phyloP scores from a whole-genome alignment of 2,113 vertebrate species.

The Irena cyanogastra region DNA sequence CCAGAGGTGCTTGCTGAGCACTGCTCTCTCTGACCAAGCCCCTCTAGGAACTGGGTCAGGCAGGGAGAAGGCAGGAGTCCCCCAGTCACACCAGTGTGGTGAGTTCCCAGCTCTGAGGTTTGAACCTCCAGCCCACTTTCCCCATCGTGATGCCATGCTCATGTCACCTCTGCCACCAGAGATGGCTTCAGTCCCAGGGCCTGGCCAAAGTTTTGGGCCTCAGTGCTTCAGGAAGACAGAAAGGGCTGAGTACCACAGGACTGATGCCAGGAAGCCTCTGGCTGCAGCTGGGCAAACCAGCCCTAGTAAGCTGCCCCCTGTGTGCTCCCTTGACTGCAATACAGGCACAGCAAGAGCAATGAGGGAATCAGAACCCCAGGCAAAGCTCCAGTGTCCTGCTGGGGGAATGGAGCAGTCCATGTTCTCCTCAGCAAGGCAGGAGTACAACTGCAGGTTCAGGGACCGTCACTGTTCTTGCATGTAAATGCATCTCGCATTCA shows the following conservation, averaged over 20 bases:
- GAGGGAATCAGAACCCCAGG: neutral
- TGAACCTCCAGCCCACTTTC: neutral
- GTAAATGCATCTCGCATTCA: neutral
- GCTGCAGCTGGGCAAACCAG: neutral
- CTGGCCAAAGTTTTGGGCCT: neutral
- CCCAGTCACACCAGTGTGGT: neutral
- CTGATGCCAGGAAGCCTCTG: neutral
- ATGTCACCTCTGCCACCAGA: neutral
- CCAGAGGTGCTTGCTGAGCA: neutral
- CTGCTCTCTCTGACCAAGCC: neutral
- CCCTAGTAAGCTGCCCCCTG: neutral
- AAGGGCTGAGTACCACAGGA: neutral
- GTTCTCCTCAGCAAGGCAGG: neutral
- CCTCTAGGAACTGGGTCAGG: neutral
- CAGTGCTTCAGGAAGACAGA: neutral
- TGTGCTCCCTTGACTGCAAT: neutral
- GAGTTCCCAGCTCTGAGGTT: neutral
- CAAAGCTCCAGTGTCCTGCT: neutral
- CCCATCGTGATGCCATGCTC: fast-evolving
- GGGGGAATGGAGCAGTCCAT: neutral
- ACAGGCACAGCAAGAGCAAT: neutral
- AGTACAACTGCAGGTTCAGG: neutral
- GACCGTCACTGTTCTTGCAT: neutral
- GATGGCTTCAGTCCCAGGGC: neutral
- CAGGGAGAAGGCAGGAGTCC: neutral